Evolutionary conservation across 2,113 vertebrate genomes (phyloP).

Genomic region (Cebus imitator): DNA sequence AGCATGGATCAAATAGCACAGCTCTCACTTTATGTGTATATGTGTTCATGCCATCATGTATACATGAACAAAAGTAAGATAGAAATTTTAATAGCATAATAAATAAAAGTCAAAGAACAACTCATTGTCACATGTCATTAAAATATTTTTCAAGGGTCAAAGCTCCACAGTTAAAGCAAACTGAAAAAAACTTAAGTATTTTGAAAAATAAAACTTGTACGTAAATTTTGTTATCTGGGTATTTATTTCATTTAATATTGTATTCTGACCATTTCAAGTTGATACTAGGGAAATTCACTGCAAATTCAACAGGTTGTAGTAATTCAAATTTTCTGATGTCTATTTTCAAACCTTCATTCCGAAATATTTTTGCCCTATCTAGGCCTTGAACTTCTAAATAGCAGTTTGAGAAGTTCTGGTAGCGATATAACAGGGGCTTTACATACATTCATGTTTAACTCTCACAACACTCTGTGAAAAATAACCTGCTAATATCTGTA

Average conservation of each 20-base stretch:
- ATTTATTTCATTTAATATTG: background rate
- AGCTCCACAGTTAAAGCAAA: background rate
- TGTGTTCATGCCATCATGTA: background rate
- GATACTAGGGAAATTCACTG: background rate
- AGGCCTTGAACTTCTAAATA: slow-evolving; percentile 10
- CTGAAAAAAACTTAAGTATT: background rate
- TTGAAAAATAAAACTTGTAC: background rate
- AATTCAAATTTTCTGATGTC: background rate
- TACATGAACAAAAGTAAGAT: background rate
- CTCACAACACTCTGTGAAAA: background rate
- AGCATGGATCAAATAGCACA: background rate
- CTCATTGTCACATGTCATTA: background rate
- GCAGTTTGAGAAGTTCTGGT: background rate
- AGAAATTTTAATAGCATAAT: background rate
- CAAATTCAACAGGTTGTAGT: background rate
- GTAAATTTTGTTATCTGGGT: background rate
- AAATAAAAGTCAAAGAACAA: background rate
- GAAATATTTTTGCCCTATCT: background rate
- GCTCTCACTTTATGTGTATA: background rate
- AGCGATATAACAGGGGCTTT: background rate
- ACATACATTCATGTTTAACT: background rate
- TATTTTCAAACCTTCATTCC: background rate
- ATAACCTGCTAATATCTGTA: background rate
- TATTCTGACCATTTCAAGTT: background rate
- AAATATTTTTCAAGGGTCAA: background rate